Conservation (phyloP, 2,113 vertebrate species). For the Scortum barcoo region DNA sequence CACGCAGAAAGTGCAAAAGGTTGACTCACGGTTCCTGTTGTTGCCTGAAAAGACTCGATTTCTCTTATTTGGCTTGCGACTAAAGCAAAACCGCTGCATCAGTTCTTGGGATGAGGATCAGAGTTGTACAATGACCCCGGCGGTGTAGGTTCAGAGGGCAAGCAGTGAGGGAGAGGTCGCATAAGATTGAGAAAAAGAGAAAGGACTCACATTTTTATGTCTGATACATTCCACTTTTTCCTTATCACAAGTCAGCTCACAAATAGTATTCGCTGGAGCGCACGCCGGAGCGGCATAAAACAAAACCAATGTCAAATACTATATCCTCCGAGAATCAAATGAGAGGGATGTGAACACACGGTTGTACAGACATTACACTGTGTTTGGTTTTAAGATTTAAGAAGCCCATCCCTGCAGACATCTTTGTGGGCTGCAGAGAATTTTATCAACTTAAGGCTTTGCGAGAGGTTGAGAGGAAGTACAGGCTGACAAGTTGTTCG, state of each 20-base stretch:
- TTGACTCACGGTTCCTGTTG: conserved; percentile 24
- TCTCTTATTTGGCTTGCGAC: not conserved
- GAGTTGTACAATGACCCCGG: not conserved
- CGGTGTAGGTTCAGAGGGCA: not conserved
- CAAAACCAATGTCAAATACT: not conserved
- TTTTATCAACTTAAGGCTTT: conserved; percentile 13
- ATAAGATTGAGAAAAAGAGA: not conserved
- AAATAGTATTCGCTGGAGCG: not conserved
- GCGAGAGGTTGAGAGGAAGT: conserved; percentile 4
- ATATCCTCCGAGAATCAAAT: conserved; percentile 4
- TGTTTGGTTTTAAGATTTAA: conserved; percentile 28
- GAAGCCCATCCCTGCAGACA: conserved; percentile 13
- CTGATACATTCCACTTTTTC: too few relatives aligned
- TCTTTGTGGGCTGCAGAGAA: conserved; percentile 25
- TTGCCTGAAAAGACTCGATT: conserved; percentile 7
- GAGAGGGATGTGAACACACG: not conserved
- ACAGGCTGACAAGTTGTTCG: not conserved
- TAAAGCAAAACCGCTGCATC: not conserved
- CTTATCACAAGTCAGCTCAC: not conserved
- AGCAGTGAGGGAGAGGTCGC: not conserved
- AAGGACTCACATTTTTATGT: too few relatives aligned
- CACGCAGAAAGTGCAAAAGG: conserved; percentile 21
- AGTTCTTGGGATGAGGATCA: not conserved
- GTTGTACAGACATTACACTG: not conserved
- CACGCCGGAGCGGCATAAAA: not conserved